phyloP scores from a whole-genome alignment of 2,797 vertebrate genomes.

The Acridotheres tristis region DNA sequence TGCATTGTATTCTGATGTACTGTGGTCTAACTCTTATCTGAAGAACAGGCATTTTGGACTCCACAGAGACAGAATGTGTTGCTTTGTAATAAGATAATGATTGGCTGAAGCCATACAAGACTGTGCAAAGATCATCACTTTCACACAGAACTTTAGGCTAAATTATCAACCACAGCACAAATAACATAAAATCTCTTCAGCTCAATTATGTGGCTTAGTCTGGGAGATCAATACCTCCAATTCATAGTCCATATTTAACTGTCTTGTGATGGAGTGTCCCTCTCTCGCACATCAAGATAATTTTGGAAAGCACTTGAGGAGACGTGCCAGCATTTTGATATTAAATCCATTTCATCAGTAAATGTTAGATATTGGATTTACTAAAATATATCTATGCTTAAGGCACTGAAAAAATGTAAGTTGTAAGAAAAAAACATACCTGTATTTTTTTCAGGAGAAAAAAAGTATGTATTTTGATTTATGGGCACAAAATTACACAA shows the following conservation, averaged over 20 bases:
- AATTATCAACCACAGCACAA: neutral
- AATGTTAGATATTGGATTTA: neutral
- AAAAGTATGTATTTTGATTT: neutral
- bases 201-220: neutral
- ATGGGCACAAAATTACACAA: neutral
- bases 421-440: neutral
- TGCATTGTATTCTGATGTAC: neutral
- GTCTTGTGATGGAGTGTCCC: neutral
- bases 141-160: neutral
- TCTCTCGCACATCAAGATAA: neutral
- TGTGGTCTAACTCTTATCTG: neutral
- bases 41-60: conserved; percentile 11
- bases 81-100: neutral
- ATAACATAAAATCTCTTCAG: conserved; percentile 8
- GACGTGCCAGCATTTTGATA: neutral
- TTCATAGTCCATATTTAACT: neutral
- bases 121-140: neutral
- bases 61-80: neutral
- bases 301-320: conserved; percentile 21
- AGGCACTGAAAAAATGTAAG: neutral
- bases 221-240: neutral
- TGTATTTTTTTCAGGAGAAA: neutral
- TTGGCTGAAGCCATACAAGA: neutral
- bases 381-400: neutral
- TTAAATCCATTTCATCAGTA: conserved; percentile 12